A percentile compares a stretch with the other conserved stretches of the same genome.
Conservation (phyloP, 2,113 vertebrate species). For the Heteronetta atricapilla region DNA sequence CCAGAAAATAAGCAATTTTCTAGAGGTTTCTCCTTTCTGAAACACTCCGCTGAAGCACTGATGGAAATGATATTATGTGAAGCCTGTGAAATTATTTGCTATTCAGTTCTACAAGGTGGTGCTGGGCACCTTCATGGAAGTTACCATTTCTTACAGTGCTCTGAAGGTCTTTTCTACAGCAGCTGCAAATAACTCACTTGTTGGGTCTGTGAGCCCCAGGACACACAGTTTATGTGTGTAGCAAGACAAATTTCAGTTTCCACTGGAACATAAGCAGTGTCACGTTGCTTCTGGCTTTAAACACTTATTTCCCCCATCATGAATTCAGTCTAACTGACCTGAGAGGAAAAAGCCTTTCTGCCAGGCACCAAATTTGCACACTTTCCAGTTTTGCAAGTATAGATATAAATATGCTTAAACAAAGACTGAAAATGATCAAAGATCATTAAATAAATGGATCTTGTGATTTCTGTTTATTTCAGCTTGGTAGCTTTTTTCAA, state of each 20-base stretch:
- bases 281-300: neutral
- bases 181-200: neutral
- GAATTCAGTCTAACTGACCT: neutral
- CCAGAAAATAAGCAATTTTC: neutral
- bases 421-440: slow-evolving; percentile 7
- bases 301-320: neutral
- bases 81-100: neutral
- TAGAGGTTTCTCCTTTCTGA: neutral
- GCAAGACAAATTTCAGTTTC: neutral
- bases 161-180: neutral
- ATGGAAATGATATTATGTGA: neutral
- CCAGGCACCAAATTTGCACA: neutral
- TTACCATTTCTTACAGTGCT: neutral
- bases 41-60: neutral
- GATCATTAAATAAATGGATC: slow-evolving; percentile 29
- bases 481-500: neutral
- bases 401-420: slow-evolving; percentile 1
- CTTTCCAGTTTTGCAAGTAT: neutral
- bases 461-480: slow-evolving; percentile 24
- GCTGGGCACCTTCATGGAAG: neutral
- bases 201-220: neutral
- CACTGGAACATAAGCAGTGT: neutral
- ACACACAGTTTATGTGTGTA: neutral
- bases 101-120: neutral
- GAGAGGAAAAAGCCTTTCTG: neutral